Base-by-base conservation (phyloP, 2,113 vertebrate species). In the Salvator merianae region DNA sequence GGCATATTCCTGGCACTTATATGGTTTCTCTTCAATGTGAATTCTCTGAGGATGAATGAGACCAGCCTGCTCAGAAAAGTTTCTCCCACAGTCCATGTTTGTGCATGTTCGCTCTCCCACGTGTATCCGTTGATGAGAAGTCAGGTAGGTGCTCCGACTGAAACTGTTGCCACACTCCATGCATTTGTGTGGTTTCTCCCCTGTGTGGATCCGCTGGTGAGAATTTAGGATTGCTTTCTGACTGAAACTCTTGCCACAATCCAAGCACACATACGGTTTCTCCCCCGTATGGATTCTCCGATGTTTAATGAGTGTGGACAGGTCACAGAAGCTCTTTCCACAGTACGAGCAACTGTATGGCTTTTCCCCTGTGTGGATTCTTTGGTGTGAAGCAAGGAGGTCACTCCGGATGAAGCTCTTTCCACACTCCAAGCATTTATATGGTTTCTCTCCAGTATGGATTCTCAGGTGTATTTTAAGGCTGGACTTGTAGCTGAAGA, bases 381-480 rank as follows among this genome's bases (percentile, higher is more conserved):
- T 87, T 38, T 94, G 94, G 43, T 94, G 94, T 0, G 91, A 82
- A 83, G 92, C 92, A 40, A 94, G 94, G 87, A 93, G 92, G 0
- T 93, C 93, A 77, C 93, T 94, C 8, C 93, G 93, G 47, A 91
- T 93, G 79, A 94, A 94, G 30, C 93, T 91, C 0, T 93, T 89
- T 0, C 94, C 92, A 0, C 94, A 94, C 69, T 86, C 91, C 5
- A 73, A 88, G 14, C 94, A 94, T 1, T 90, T 91, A 0, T 94
- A 94, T 30, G 94, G 93, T 65, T 94, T 94, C 78, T 94, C 94
- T 38, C 93, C 93, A 0, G 93, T 94, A 82, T 94, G 93, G 59
- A 90, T 93, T 47, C 93, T 90, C 87, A 92, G 91, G 68, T 94
- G 93, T 66, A 94, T 92, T 0, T 93, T 94, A 70, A 94, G 89